Evolutionary conservation across 2,113 vertebrate species (phyloP).

Genomic region (Malurus elegans): DNA sequence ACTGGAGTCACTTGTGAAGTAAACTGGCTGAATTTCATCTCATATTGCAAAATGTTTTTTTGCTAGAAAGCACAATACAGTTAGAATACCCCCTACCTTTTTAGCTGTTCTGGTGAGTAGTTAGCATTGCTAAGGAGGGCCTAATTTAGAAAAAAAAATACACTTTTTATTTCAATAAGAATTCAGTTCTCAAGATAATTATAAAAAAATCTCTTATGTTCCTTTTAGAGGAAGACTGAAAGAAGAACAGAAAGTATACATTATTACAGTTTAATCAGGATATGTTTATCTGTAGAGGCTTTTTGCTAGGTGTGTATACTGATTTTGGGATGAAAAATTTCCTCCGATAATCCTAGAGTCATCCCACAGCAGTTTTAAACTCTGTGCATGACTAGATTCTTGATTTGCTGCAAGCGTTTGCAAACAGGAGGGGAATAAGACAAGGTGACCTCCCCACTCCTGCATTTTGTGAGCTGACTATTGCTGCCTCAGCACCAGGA

Average conservation of each 20-base stretch:
- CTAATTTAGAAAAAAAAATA: background rate
- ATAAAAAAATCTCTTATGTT: background rate
- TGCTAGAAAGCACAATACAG: background rate
- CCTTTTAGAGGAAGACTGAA: background rate
- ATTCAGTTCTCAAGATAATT: background rate
- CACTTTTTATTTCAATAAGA: background rate
- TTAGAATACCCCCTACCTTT: background rate
- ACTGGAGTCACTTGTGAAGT: background rate
- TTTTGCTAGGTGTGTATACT: background rate
- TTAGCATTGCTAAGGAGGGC: background rate
- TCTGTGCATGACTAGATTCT: background rate
- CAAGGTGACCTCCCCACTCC: background rate
- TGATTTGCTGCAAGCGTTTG: background rate
- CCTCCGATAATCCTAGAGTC: background rate
- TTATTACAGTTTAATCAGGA: background rate
- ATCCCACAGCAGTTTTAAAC: background rate
- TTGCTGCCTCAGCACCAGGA: background rate
- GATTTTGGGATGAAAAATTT: background rate
- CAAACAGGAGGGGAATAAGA: background rate
- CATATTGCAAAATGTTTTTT: background rate
- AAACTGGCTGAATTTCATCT: background rate
- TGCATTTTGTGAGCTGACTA: background rate
- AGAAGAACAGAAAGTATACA: background rate
- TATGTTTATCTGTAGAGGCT: background rate
- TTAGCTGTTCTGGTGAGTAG: background rate